Percentiles rank a stretch among this genome's conserved stretches.
These are phyloP conservation scores for Petrophora chlorosata DNA, from an alignment of 2,888 invertebrate species.

Conservation along the genomic window DNA sequence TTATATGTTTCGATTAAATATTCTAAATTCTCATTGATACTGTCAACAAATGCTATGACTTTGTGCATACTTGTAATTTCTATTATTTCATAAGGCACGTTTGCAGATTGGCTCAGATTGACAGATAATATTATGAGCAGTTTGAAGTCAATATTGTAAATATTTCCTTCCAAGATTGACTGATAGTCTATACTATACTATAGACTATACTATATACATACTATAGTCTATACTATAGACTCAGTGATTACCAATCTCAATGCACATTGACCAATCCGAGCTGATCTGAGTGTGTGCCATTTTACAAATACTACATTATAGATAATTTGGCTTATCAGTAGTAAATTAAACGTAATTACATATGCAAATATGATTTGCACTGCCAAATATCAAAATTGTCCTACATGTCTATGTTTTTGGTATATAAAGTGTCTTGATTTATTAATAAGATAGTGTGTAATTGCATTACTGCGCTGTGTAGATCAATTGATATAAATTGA, in stretches of 20 bases:
- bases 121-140: no score
- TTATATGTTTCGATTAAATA: constrained; percentile 30
- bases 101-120: no score
- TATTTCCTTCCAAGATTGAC: constrained; percentile 2
- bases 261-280: no score
- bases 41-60: background rate
- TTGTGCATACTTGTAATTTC: constrained; percentile 1
- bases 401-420: constrained; percentile 16
- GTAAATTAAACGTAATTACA: background rate
- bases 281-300: background rate
- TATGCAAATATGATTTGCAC: constrained; percentile 39
- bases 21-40: constrained; percentile 13
- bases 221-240: no score
- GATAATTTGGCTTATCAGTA: no score
- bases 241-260: no score
- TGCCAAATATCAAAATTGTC: constrained; percentile 35
- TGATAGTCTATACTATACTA: background rate
- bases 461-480: constrained; percentile 29
- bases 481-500: constrained; percentile 53
- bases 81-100: no score
- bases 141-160: constrained; percentile 7
- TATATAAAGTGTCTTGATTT: constrained; percentile 32
- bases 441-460: constrained; percentile 27
- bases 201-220: background rate
- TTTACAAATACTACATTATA: background rate